These are phyloP conservation scores for Cherax quadricarinatus DNA, from an alignment of 1,140 invertebrate genomes.

Conservation along the genomic window DNA sequence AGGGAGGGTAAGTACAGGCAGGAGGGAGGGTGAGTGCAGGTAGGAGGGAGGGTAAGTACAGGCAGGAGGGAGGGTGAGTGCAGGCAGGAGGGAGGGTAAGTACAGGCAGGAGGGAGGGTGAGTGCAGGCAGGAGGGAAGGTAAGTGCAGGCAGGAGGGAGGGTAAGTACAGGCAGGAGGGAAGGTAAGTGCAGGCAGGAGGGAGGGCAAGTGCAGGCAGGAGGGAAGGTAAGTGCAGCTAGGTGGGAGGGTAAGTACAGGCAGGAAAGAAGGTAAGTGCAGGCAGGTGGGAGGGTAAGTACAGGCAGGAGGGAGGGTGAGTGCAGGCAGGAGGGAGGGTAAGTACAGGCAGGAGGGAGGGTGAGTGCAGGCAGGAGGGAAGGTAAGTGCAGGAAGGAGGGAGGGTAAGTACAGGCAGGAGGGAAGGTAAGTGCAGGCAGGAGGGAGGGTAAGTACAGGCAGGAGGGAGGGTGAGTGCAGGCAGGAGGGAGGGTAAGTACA, in stretches of 20 bases:
- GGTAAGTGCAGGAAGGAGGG: neutral
- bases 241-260: neutral
- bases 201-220: neutral
- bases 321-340: neutral
- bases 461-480: neutral
- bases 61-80: neutral
- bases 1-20: neutral
- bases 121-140: neutral
- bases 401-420: neutral
- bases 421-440: neutral
- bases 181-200: neutral
- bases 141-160: neutral
- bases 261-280: no score
- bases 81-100: neutral
- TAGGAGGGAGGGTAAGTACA: neutral
- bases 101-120: neutral
- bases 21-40: neutral
- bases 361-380: no score
- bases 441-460: neutral
- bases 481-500: neutral
- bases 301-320: neutral
- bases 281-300: no score
- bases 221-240: neutral
- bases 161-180: neutral
- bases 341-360: neutral